Percentiles rank a stretch among this genome's conserved stretches.
phyloP scores from a whole-genome alignment of 2,888 invertebrate species.

The Saturnia japonica region DNA sequence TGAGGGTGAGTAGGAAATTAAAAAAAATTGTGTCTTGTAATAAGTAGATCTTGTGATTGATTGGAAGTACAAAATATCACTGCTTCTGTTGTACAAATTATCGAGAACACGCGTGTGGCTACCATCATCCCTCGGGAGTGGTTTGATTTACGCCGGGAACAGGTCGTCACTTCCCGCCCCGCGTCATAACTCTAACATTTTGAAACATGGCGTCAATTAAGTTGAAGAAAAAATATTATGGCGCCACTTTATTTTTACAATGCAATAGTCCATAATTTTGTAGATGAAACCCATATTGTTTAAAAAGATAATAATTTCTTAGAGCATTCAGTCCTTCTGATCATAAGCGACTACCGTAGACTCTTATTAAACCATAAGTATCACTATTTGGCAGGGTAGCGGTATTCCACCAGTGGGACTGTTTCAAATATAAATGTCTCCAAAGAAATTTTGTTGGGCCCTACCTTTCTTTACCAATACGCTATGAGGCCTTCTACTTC shows the following conservation, averaged over 20 bases:
- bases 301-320: not conserved
- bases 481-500: not conserved
- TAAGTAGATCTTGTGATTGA: not conserved
- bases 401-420: too few relatives aligned
- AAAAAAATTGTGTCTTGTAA: not conserved
- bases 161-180: constrained; percentile 76
- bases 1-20: too few relatives aligned
- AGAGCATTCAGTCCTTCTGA: too few relatives aligned
- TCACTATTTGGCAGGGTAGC: too few relatives aligned
- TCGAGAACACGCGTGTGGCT: constrained; percentile 23
- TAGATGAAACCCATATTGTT: constrained; percentile 15
- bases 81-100: not conserved
- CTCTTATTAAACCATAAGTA: too few relatives aligned
- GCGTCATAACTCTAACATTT: constrained; percentile 56
- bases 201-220: constrained; percentile 43
- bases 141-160: constrained; percentile 65
- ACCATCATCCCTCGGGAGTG: constrained; percentile 17
- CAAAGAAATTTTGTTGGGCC: too few relatives aligned
- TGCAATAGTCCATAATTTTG: constrained; percentile 22
- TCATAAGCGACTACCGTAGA: too few relatives aligned
- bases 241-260: constrained; percentile 24
- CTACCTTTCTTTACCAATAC: too few relatives aligned
- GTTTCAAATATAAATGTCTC: too few relatives aligned
- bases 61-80: not conserved
- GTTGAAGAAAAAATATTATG: constrained; percentile 23